Base-by-base conservation (phyloP, 2,113 vertebrate species). In the Eolophus roseicapilla region DNA sequence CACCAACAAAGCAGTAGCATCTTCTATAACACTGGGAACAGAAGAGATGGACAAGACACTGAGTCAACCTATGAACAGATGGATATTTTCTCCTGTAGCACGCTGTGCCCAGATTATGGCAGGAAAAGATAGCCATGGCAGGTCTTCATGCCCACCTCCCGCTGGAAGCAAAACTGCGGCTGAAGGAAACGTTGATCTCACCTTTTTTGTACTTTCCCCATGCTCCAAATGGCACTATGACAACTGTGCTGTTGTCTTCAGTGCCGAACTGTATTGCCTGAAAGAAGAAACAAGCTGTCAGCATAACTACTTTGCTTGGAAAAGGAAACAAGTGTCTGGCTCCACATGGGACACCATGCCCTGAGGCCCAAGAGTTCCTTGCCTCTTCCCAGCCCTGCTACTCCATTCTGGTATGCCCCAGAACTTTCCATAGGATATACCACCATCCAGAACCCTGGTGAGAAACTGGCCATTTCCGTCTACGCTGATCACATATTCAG, bases 181-280 rank as follows among this genome's bases (percentile, higher is more conserved):
- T 99, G 98, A 99, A 99, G 46, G 99, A 99, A 97, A 99, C 99
- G 96, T 95, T 98, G 33, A 98, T 33, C 70, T 99, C 98, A 0
- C 98, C 97, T 16, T 94, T 99, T 96, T 98, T 98, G 94, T 99
- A 98, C 84, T 99, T 99, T 49, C 99, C 99, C 99, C 99, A 99
- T 0, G 99, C 99, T 46, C 99, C 99, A 39, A 99, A 99, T 1
- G 99, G 99, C 70, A 99, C 99, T 29, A 99, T 98, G 3, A 99
- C 98, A 31, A 98, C 96, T 0, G 99, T 99, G 97, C 99, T 98
- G 97, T 99, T 99, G 96, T 99, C 99, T 94, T 99, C 99, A 0
- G 99, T 96, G 31, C 99, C 99, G 2, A 99, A 99, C 28, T 99
- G 99, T 13, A 98, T 97, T 14, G 98, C 99, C 99, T 99, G 77